phyloP scores from a whole-genome alignment of 2,113 vertebrate genomes.

The Pavo muticus region DNA sequence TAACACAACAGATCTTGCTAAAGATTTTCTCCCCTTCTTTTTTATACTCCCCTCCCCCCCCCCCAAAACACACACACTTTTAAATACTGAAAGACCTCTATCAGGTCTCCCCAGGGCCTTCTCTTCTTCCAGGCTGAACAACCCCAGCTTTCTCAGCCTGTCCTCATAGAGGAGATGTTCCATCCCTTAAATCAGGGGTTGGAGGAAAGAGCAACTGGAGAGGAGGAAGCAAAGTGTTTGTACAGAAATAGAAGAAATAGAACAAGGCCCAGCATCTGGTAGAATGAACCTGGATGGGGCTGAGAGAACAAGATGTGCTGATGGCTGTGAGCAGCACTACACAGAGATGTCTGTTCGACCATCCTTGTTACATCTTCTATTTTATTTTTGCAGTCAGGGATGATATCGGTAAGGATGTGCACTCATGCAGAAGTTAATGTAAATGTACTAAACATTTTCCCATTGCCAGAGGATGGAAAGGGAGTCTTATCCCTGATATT shows the following conservation, averaged over 20 bases:
- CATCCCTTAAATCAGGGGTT: background rate
- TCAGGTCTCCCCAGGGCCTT: too few species aligned
- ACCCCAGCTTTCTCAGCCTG: too few species aligned
- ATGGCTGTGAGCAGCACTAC: background rate
- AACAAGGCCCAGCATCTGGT: rapidly evolving
- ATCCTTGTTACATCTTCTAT: background rate
- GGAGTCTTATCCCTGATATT: background rate
- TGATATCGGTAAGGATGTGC: background rate
- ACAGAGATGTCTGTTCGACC: background rate
- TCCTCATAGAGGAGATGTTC: too few species aligned
- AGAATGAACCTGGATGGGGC: too few species aligned
- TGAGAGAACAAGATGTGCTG: background rate
- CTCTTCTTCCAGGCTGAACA: too few species aligned
- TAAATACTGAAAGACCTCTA: too few species aligned
- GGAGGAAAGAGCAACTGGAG: background rate
- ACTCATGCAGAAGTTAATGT: background rate
- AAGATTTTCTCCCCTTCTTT: too few species aligned
- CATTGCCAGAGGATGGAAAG: background rate
- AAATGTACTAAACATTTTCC: background rate
- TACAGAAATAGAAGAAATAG: rapidly evolving
- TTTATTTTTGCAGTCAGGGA: background rate
- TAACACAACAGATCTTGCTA: too few species aligned
- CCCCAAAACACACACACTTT: too few species aligned
- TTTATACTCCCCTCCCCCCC: too few species aligned
- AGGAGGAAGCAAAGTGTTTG: background rate